Conservation (phyloP, 2,888 invertebrate genomes). For the Antitype chi region DNA sequence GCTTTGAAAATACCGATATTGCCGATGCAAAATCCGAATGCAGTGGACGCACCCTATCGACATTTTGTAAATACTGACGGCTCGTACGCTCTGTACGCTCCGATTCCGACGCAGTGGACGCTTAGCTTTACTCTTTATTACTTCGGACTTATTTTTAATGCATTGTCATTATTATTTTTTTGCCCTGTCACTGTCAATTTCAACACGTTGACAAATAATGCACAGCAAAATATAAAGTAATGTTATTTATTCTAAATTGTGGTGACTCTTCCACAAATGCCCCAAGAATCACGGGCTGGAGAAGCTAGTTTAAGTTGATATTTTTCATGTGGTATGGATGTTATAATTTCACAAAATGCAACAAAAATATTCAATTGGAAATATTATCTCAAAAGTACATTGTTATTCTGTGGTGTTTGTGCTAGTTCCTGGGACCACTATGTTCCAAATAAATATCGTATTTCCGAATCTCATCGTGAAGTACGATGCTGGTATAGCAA, state of each 20-base stretch:
- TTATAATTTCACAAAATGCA: slow-evolving; percentile 25
- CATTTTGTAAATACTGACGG: no score
- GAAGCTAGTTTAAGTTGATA: neutral
- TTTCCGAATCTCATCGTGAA: slow-evolving; percentile 72
- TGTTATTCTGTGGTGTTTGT: slow-evolving; percentile 71
- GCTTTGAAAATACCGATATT: no score
- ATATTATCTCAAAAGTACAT: slow-evolving; percentile 65
- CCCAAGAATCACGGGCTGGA: neutral
- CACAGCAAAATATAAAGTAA: neutral
- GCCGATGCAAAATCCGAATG: no score
- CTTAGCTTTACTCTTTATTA: neutral
- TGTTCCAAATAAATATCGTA: slow-evolving; percentile 77
- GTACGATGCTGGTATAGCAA: slow-evolving; percentile 70
- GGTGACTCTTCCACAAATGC: neutral
- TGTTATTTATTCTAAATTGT: neutral
- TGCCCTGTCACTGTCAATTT: slow-evolving; percentile 61
- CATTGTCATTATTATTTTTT: slow-evolving; percentile 22
- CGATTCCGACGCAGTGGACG: no score
- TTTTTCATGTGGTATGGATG: neutral
- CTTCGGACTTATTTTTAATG: slow-evolving; percentile 18
- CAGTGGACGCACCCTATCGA: no score
- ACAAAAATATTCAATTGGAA: slow-evolving; percentile 18
- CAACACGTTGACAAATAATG: neutral
- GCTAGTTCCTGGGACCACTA: slow-evolving; percentile 75
- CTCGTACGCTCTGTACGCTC: no score